These are phyloP conservation scores for Dysdera silvatica DNA, from an alignment of 1,140 invertebrate species.

Conservation along the genomic window DNA sequence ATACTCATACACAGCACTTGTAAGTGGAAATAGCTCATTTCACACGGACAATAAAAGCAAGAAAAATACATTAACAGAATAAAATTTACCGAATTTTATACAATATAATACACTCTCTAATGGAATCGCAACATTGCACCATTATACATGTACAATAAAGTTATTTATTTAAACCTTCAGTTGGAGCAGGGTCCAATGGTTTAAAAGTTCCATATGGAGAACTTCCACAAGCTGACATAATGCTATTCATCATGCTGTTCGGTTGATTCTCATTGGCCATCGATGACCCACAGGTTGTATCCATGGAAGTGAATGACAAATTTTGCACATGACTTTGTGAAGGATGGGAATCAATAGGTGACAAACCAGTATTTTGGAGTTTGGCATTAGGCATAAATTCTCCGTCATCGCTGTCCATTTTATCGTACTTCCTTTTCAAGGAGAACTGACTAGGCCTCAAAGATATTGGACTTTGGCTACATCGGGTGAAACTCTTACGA, in stretches of 20 bases:
- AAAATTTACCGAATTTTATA: too few species aligned
- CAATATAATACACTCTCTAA: too few species aligned
- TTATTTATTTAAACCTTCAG: too few species aligned
- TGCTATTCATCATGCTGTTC: not conserved
- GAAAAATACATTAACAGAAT: too few species aligned
- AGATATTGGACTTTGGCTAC: conserved; percentile 73
- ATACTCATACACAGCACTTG: too few species aligned
- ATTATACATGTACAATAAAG: too few species aligned
- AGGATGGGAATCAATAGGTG: conserved; percentile 7
- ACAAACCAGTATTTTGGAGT: conserved; percentile 19
- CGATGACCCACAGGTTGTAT: conserved; percentile 24
- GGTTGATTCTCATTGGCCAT: conserved; percentile 13
- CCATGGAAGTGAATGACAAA: conserved; percentile 25
- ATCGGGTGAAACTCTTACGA: conserved; percentile 62
- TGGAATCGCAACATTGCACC: too few species aligned
- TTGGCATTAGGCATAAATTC: conserved; percentile 22
- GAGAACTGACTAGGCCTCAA: conserved; percentile 63
- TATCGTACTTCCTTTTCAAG: conserved; percentile 71
- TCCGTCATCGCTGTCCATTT: conserved; percentile 26
- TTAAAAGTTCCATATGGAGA: conserved; percentile 28
- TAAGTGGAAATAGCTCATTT: too few species aligned
- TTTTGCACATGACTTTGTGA: conserved; percentile 19
- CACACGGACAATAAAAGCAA: too few species aligned
- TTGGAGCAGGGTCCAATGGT: conserved; percentile 27
- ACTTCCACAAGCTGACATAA: conserved; percentile 10